Evolutionary conservation across 37 sponge, comb jelly and placozoan genomes (phyloP), one percentile per base, ranked within the genome.

Genomic region (Chondrilla cf. caribensis): DNA sequence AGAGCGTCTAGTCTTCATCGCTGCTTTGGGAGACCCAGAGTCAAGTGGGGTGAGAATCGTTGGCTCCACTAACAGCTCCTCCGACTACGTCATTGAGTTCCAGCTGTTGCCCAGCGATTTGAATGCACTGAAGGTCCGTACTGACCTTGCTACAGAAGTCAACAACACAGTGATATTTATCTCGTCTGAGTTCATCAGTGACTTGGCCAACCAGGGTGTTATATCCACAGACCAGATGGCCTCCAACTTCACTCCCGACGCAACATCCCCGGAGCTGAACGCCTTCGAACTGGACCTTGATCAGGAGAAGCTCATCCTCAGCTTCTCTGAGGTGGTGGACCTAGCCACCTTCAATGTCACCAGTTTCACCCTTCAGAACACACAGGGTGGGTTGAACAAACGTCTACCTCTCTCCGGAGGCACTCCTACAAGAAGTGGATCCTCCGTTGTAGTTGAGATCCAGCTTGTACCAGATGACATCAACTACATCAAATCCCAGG

Each of bases 301-400:
- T 82, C 40, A 54, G 18, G 91, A 91, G 7, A 84, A 47, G 1
- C 83, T 96, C 36, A 81, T 77, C 3, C 85, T 96, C 8, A 96
- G 88, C 26, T 96, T 96, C 66, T 70, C 86, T 22, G 97, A 96
- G 40, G 93, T 87, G 3, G 79, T 96, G 18, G 89, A 93, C 3
- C 83, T 54, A 8, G 55, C 35, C 21, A 88, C 87, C 38, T 89
- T 93, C 58, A 86, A 91, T 81, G 85, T 86, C 19, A 88, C 88
- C 21, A 75, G 86, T 14, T 77, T 92, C 26, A 43, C 25, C 21
- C 71, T 94, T 7, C 95, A 94, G 64, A 84, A 82, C 51, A 29
- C n/a, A n/a, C 9, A 26, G 2, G 58, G 28, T 19, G 58, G 51
- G 29, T 38, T 47, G 11, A 19, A 21, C 9, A 39, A 22, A 26